Conservation (phyloP, 2,888 invertebrate species). For the Thera obeliscata region DNA sequence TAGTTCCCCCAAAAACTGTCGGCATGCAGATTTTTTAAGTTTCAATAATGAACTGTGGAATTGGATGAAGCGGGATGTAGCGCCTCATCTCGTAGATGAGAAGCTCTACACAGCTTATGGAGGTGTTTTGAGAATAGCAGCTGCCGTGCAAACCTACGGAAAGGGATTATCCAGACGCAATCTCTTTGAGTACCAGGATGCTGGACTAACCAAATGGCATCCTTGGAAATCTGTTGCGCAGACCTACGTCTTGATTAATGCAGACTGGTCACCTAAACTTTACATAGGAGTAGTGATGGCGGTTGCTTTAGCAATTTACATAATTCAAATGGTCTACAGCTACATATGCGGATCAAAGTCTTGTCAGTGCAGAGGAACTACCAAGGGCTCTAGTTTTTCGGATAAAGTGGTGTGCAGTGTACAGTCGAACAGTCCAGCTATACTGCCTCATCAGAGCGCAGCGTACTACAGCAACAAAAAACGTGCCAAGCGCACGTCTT, state of each 20-base stretch:
- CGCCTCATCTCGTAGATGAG: slow-evolving; percentile 71
- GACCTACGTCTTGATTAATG: slow-evolving; percentile 57
- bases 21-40: slow-evolving; percentile 71
- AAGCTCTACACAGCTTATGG: slow-evolving; percentile 72
- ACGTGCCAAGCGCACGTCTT: slow-evolving; percentile 37
- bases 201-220: slow-evolving; percentile 56
- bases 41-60: slow-evolving; percentile 77
- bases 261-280: slow-evolving; percentile 64
- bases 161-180: slow-evolving; percentile 68
- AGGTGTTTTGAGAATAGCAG: slow-evolving; percentile 72
- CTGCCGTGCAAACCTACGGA: slow-evolving; percentile 74
- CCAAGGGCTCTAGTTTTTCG: slow-evolving; percentile 26
- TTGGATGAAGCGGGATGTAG: slow-evolving; percentile 76
- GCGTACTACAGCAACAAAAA: slow-evolving; percentile 51
- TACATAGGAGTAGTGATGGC: slow-evolving; percentile 61
- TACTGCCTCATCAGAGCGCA: slow-evolving; percentile 54
- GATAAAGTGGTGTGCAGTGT: slow-evolving; percentile 55
- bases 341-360: slow-evolving; percentile 55
- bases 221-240: slow-evolving; percentile 62
- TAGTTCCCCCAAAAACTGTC: slow-evolving; percentile 66
- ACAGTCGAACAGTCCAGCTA: slow-evolving; percentile 58
- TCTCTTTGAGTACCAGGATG: slow-evolving; percentile 56
- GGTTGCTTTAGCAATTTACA: slow-evolving; percentile 58
- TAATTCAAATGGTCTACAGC: slow-evolving; percentile 65
- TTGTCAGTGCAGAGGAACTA: slow-evolving; percentile 54